Conservation (phyloP, 2,113 vertebrate species). For the Pterocles orientalis region DNA sequence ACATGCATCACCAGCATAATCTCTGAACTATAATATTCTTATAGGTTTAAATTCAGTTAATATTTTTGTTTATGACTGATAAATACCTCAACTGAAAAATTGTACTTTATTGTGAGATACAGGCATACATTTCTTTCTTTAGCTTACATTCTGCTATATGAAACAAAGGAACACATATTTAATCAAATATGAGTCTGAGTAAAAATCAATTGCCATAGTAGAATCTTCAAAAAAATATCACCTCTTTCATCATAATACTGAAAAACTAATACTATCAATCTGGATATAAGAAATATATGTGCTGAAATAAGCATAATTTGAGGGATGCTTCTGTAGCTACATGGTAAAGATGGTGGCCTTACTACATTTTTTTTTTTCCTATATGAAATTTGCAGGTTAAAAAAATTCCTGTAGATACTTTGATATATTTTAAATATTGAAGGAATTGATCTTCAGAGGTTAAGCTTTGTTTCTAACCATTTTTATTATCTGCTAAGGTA, state of each 20-base stretch:
- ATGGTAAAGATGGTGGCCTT: neutral
- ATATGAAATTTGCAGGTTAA: neutral
- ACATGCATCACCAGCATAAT: neutral
- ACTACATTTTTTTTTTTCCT: neutral
- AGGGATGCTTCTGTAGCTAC: neutral
- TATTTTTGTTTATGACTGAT: neutral
- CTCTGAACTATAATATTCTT: neutral
- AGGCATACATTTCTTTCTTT: neutral
- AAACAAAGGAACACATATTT: neutral
- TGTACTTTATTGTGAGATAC: neutral
- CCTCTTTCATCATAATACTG: neutral
- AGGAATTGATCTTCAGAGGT: neutral
- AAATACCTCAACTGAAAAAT: neutral
- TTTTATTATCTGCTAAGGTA: constrained; percentile 79
- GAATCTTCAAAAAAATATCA: neutral
- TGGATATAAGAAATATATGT: neutral
- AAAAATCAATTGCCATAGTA: neutral
- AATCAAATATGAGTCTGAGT: neutral
- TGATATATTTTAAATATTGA: neutral
- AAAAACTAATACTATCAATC: neutral
- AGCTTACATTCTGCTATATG: neutral
- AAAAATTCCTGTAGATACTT: neutral
- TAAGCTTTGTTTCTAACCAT: neutral
- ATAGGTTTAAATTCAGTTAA: neutral
- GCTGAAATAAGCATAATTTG: neutral